These are phyloP conservation scores for Zaprionus bogoriensis DNA, from an alignment of 2,888 invertebrate genomes.

Conservation along the genomic window DNA sequence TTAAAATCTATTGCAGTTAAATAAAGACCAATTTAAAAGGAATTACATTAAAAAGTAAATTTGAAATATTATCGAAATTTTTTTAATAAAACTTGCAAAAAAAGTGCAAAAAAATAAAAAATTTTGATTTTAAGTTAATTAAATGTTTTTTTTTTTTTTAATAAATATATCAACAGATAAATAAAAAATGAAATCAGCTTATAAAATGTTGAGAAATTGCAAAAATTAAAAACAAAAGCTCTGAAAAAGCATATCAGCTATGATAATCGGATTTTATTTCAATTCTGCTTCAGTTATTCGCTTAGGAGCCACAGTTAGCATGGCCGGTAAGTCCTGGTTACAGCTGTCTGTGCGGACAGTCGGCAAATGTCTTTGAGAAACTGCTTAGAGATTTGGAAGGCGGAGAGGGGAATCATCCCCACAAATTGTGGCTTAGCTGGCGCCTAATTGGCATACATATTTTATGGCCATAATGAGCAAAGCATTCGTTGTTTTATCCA, in stretches of 20 bases:
- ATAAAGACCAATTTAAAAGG: no score
- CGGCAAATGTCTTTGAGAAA: not conserved
- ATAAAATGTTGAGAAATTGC: not conserved
- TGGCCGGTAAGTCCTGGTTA: not conserved
- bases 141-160: no score
- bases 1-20: no score
- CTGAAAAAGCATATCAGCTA: no score
- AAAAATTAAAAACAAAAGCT: not conserved
- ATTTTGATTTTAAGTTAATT: no score
- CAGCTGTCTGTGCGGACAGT: not conserved
- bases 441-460: conserved; percentile 48
- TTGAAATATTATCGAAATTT: no score
- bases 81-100: no score
- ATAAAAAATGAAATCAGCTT: no score
- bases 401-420: no score
- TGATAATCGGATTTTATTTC: not conserved
- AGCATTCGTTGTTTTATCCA: not conserved
- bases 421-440: conserved; percentile 27
- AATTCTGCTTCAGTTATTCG: not conserved
- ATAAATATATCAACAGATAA: no score
- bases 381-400: not conserved
- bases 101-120: no score
- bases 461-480: conserved; percentile 42
- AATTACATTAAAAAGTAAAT: no score
- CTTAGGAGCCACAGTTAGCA: not conserved